Conservation (phyloP, 2,888 invertebrate species). For the Clitarchus hookeri region DNA sequence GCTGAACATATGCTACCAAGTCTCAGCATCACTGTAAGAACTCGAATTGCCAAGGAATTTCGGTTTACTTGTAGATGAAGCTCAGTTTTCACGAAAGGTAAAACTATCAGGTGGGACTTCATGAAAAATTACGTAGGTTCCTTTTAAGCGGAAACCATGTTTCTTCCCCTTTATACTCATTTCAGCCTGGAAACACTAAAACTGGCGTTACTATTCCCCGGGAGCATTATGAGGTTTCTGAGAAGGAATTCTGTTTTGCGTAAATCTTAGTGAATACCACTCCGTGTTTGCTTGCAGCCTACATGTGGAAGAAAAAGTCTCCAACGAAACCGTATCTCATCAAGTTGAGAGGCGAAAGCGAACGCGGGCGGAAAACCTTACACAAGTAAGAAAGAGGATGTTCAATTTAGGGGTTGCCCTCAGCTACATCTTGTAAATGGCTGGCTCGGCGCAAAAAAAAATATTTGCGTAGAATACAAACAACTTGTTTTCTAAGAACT, state of each 20-base stretch:
- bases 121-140: background rate
- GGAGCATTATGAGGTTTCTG: background rate
- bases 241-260: background rate
- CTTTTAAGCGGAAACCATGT: background rate
- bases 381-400: background rate
- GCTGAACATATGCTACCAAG: too few relatives aligned
- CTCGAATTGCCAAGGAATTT: too few relatives aligned
- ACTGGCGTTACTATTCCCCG: background rate
- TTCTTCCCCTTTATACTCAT: background rate
- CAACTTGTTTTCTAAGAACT: background rate
- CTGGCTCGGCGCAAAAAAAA: background rate
- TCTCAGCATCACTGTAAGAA: too few relatives aligned
- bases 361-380: background rate
- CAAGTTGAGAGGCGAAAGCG: background rate
- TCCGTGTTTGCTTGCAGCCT: background rate
- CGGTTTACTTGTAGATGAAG: too few relatives aligned
- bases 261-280: background rate
- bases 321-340: constrained; percentile 1
- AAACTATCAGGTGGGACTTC: too few relatives aligned
- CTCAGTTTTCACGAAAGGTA: too few relatives aligned
- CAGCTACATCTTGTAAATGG: background rate
- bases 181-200: background rate
- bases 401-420: background rate
- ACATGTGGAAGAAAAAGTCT: background rate
- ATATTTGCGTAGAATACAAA: background rate